Percentiles rank a stretch among this genome's conserved stretches.
Evolutionary conservation across 2,888 invertebrate genomes (phyloP).

Genomic region (Hydriomena furcata): DNA sequence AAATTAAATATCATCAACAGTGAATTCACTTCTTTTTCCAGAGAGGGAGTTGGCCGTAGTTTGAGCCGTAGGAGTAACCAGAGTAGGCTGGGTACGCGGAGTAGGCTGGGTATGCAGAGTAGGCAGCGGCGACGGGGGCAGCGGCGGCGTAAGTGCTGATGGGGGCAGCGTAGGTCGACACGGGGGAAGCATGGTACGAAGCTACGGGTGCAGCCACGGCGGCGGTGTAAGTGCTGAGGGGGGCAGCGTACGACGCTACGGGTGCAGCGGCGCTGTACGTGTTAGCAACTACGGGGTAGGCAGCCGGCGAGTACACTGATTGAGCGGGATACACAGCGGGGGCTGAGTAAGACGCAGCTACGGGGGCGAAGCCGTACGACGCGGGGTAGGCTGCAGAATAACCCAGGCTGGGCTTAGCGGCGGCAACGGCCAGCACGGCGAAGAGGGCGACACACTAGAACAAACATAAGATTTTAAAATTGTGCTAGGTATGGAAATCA

Average conservation of each 20-base stretch:
- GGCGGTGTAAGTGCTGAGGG: constrained; percentile 6
- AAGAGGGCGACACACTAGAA: constrained; percentile 36
- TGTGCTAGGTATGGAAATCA: too few relatives aligned
- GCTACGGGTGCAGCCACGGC: constrained; percentile 29
- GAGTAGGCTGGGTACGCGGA: constrained; percentile 24
- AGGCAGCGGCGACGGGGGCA: constrained; percentile 15
- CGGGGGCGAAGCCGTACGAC: constrained; percentile 27
- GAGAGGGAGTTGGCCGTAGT: constrained; percentile 19
- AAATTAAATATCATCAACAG: neutral
- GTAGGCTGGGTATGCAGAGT: constrained; percentile 16
- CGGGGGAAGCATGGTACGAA: constrained; percentile 9
- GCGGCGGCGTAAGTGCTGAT: constrained; percentile 7
- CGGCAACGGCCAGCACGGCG: constrained; percentile 36
- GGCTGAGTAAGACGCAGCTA: constrained; percentile 3
- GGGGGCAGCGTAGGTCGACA: constrained; percentile 33
- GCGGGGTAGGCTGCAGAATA: constrained; percentile 20
- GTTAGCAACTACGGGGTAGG: constrained; percentile 25
- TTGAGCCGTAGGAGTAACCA: constrained; percentile 28
- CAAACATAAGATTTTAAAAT: constrained; percentile 5
- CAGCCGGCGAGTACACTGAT: neutral
- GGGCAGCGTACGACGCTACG: constrained; percentile 16
- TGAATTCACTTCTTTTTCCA: constrained; percentile 32
- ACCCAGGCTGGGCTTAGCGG: constrained; percentile 32
- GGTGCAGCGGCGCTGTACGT: constrained; percentile 9
- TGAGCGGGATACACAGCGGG: constrained; percentile 13